Percentiles rank a stretch among this genome's conserved stretches.
phyloP scores from a whole-genome alignment of 1,140 invertebrate species.

The Drosophila willistoni region DNA sequence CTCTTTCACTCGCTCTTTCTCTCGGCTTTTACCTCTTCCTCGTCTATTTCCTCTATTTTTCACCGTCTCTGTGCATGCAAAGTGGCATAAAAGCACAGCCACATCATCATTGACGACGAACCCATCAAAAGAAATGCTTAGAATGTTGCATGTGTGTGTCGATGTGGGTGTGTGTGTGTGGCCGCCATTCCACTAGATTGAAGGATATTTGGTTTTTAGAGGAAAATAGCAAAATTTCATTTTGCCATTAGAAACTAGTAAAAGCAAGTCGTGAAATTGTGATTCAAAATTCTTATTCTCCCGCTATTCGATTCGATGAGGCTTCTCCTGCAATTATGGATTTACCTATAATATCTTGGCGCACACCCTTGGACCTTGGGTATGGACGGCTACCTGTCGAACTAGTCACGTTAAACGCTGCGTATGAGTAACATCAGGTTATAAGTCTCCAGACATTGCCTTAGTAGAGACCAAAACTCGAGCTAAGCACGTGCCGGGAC shows the following conservation, averaged over 20 bases:
- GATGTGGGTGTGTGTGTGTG: not conserved
- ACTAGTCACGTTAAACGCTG: conserved; percentile 41
- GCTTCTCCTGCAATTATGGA: no score
- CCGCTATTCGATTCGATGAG: no score
- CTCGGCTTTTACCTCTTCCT: not conserved
- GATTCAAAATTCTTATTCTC: no score
- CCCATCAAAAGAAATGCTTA: conserved; percentile 75
- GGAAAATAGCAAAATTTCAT: conserved; percentile 56
- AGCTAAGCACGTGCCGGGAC: conserved; percentile 45
- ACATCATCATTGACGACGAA: conserved; percentile 59
- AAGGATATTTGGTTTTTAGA: conserved; percentile 7
- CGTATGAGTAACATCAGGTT: conserved; percentile 66
- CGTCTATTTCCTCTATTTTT: conserved; percentile 1
- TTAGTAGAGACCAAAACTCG: conserved; percentile 5
- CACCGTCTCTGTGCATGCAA: conserved; percentile 63
- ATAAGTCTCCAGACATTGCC: conserved; percentile 35
- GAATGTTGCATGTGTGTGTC: conserved; percentile 58
- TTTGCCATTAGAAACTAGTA: conserved; percentile 79
- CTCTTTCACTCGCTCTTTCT: not conserved
- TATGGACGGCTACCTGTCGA: not conserved
- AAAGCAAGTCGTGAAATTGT: conserved; percentile 36
- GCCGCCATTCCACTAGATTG: not conserved
- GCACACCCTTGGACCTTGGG: conserved; percentile 9
- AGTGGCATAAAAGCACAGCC: conserved; percentile 78
- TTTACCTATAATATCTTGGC: no score